Conservation (phyloP, 2,888 invertebrate species). For the Trimorus sp. region DNA sequence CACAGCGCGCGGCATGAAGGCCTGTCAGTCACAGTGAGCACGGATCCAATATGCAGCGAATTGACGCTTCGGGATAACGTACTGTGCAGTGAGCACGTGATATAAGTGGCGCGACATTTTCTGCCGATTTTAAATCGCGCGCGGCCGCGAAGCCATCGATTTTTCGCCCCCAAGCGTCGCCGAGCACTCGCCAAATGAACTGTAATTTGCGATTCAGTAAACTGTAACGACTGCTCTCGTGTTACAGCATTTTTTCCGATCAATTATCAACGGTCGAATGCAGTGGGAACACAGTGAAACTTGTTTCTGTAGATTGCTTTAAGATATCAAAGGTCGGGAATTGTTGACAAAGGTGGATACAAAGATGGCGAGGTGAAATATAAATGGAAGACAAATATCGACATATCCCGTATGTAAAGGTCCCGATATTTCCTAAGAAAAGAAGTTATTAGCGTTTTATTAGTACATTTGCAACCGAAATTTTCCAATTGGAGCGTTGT, state of each 20-base stretch:
- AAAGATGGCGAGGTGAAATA: too few species aligned
- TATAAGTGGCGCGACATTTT: conserved; percentile 62
- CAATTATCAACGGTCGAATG: background rate
- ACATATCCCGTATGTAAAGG: too few species aligned
- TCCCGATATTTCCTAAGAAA: too few species aligned
- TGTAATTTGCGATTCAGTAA: conserved; percentile 67
- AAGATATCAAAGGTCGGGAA: too few species aligned
- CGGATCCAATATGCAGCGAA: conserved; percentile 67
- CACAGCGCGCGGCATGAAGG: conserved; percentile 62
- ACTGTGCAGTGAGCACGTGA: conserved; percentile 40
- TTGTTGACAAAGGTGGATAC: too few species aligned
- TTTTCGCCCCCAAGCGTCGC: conserved; percentile 40
- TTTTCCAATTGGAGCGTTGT: too few species aligned
- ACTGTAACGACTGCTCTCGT: conserved; percentile 56
- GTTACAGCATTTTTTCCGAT: conserved; percentile 39
- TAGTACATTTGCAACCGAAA: too few species aligned
- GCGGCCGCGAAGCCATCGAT: conserved; percentile 61
- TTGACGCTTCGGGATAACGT: conserved; percentile 57
- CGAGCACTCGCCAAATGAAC: conserved; percentile 65
- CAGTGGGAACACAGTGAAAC: background rate
- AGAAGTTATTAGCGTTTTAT: too few species aligned
- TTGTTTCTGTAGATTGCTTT: background rate
- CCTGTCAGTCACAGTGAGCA: conserved; percentile 64
- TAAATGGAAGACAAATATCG: too few species aligned
- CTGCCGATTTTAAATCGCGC: conserved; percentile 61